These are phyloP conservation scores for Coptodon bakossiorum DNA, from an alignment of 2,113 vertebrate genomes.

Conservation along the genomic window DNA sequence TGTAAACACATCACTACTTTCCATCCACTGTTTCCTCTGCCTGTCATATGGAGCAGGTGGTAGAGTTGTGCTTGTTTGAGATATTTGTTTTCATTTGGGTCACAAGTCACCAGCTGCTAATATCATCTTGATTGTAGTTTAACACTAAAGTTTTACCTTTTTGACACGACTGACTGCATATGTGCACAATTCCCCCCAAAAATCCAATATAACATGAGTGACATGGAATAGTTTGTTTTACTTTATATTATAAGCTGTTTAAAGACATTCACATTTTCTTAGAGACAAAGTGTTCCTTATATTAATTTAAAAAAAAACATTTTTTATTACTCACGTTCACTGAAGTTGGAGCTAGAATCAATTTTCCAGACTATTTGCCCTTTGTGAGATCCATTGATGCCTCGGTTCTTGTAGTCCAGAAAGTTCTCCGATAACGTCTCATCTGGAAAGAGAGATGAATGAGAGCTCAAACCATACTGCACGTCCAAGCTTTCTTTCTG, in stretches of 20 bases:
- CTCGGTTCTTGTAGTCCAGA: conserved; percentile 96
- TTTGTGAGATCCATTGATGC: conserved; percentile 90
- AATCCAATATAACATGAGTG: not conserved
- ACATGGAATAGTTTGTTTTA: not conserved
- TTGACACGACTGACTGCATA: not conserved
- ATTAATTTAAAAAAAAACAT: accelerated
- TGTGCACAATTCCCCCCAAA: not conserved
- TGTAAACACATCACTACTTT: not conserved
- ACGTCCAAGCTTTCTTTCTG: not conserved
- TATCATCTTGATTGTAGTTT: not conserved
- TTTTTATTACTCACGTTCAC: conserved; percentile 79
- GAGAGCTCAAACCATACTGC: not conserved
- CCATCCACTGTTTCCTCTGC: not conserved
- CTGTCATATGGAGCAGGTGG: not conserved
- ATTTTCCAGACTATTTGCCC: conserved; percentile 98
- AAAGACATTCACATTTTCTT: not conserved
- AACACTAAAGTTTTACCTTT: not conserved
- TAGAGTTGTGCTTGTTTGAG: not conserved
- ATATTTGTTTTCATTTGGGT: not conserved
- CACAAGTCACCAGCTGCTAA: not conserved
- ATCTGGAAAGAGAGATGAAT: conserved; percentile 67
- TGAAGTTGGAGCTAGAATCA: conserved; percentile 85
- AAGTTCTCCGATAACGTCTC: conserved; percentile 95
- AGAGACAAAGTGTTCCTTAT: not conserved
- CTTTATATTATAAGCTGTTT: accelerated